A percentile compares a stretch with the other conserved stretches of the same genome.
phyloP scores from a whole-genome alignment of 2,113 vertebrate genomes.

The Jacana jacana region DNA sequence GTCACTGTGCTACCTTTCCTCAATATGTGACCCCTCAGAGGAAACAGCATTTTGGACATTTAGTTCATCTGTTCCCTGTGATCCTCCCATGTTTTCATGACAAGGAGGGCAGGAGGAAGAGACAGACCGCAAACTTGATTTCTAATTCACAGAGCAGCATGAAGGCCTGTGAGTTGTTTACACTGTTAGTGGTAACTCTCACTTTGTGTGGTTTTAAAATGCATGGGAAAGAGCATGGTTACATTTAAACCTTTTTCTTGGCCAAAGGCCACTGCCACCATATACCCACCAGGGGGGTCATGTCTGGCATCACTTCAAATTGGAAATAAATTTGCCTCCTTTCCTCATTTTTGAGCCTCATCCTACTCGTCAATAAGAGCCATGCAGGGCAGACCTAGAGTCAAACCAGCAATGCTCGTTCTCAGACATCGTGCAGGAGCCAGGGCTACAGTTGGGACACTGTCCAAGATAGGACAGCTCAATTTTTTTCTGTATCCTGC shows the following conservation, averaged over 20 bases:
- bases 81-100: fast-evolving
- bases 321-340: not conserved
- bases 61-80: not conserved
- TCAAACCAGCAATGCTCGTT: not conserved
- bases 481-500: not conserved
- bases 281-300: fast-evolving
- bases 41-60: not conserved
- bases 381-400: not conserved
- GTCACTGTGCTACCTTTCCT: not conserved
- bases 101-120: not conserved
- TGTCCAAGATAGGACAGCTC: not conserved
- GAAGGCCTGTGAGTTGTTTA: not conserved
- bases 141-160: not conserved
- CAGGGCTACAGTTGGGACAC: not conserved
- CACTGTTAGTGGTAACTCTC: not conserved
- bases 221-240: not conserved
- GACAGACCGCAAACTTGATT: not conserved
- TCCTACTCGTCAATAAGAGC: not conserved
- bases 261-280: not conserved
- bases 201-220: not conserved
- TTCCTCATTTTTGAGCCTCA: not conserved
- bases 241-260: not conserved
- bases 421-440: fast-evolving
- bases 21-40: not conserved
- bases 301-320: not conserved